Conservation (phyloP, 2,113 vertebrate genomes). For the Chamaea fasciata region DNA sequence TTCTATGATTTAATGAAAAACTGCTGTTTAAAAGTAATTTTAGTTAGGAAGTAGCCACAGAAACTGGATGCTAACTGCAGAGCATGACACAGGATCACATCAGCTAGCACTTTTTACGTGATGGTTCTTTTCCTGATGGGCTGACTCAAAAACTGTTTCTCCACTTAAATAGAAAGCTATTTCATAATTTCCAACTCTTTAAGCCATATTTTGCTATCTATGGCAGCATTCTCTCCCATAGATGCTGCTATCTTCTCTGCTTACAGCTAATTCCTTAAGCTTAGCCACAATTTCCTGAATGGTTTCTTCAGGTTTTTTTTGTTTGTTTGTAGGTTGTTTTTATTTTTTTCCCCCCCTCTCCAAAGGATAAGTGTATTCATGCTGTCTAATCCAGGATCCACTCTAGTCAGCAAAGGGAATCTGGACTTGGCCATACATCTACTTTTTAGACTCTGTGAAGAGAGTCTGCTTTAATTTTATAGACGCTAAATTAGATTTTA, state of each 20-base stretch:
- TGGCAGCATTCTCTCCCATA: not conserved
- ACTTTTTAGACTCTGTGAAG: not conserved
- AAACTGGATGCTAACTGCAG: not conserved
- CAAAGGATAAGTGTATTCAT: not conserved
- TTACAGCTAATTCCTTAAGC: not conserved
- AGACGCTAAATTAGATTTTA: not conserved
- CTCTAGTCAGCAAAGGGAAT: not conserved
- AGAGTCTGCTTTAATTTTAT: not conserved
- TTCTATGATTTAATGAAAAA: not conserved
- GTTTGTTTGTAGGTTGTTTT: too few relatives aligned
- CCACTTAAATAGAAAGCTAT: not conserved
- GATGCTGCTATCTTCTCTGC: not conserved
- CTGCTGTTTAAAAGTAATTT: not conserved
- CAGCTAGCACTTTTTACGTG: fast-evolving
- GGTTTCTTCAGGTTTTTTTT: not conserved
- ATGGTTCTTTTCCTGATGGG: fast-evolving
- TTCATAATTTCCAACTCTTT: not conserved
- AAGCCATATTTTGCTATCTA: not conserved
- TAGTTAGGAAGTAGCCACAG: not conserved
- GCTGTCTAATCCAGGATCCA: not conserved
- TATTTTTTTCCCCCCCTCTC: too few relatives aligned
- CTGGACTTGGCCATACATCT: not conserved
- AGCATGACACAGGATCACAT: fast-evolving
- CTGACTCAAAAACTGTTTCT: not conserved
- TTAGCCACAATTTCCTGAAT: not conserved